phyloP scores from a whole-genome alignment of 2,888 invertebrate genomes.

The Teleogryllus oceanicus region DNA sequence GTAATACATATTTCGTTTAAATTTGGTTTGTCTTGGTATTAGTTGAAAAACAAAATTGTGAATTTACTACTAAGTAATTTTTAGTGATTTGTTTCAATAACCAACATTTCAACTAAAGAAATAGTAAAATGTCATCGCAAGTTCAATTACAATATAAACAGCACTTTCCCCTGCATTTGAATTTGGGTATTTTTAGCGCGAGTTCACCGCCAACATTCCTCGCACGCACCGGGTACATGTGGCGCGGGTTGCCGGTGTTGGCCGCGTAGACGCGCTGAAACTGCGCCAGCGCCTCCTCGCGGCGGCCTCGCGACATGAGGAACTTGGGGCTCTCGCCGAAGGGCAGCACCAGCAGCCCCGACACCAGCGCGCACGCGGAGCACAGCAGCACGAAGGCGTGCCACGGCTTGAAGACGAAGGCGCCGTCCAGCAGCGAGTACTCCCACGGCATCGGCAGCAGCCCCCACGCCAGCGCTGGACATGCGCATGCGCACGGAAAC shows the following conservation, averaged over 20 bases:
- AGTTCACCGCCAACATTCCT: conserved; percentile 25
- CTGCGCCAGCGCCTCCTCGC: conserved; percentile 62
- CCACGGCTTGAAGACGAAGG: conserved; percentile 49
- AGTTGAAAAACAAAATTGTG: too few relatives aligned
- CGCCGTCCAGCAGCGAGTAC: conserved; percentile 47
- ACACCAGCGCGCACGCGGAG: conserved; percentile 62
- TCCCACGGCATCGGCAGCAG: conserved; percentile 62
- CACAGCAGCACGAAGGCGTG: conserved; percentile 49
- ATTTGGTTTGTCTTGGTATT: too few relatives aligned
- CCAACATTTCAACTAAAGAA: too few relatives aligned
- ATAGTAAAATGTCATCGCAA: too few relatives aligned
- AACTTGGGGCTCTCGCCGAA: conserved; percentile 77
- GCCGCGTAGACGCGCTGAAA: conserved; percentile 61
- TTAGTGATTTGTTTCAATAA: too few relatives aligned
- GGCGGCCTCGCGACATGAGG: conserved; percentile 64
- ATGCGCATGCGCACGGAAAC: too few relatives aligned
- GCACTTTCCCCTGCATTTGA: too few relatives aligned
- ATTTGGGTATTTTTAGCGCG: conserved; percentile 22
- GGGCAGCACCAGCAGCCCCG: conserved; percentile 59
- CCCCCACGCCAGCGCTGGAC: conserved; percentile 64
- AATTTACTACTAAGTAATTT: too few relatives aligned
- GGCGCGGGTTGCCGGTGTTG: conserved; percentile 61
- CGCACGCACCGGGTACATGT: conserved; percentile 62
- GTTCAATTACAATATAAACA: too few relatives aligned
- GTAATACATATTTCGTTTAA: too few relatives aligned